These are phyloP conservation scores for Pterocles orientalis DNA, from an alignment of 2,113 vertebrate species.

Conservation along the genomic window DNA sequence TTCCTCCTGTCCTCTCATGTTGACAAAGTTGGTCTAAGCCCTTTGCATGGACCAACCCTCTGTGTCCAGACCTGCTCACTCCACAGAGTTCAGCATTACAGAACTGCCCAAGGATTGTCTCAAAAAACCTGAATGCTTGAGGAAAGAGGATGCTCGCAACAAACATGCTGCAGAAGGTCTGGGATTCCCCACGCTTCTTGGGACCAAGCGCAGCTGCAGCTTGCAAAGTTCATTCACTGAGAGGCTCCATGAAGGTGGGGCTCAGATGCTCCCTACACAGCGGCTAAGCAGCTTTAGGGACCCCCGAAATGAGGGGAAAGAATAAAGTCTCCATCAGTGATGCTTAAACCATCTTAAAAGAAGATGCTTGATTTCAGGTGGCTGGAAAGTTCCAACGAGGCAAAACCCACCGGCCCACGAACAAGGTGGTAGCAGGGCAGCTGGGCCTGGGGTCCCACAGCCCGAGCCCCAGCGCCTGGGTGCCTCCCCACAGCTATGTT, in stretches of 20 bases:
- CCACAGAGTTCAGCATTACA: not conserved
- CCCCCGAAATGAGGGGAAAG: not conserved
- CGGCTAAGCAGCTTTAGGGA: not conserved
- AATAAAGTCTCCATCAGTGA: not conserved
- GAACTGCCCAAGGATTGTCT: not conserved
- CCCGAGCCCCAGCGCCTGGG: fast-evolving
- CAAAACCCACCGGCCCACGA: not conserved
- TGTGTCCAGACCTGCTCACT: not conserved
- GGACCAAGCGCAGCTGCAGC: not conserved
- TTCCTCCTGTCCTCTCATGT: not conserved
- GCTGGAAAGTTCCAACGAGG: not conserved
- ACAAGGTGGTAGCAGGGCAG: not conserved
- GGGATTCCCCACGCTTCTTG: not conserved
- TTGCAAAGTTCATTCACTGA: not conserved
- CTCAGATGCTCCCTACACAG: not conserved
- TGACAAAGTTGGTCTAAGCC: not conserved
- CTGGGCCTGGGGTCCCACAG: not conserved
- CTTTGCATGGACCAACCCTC: not conserved
- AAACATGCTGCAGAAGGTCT: not conserved
- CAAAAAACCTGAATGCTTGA: not conserved
- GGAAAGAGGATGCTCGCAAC: not conserved
- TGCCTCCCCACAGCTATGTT: fast-evolving
- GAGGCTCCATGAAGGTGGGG: not conserved
- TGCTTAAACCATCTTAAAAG: not conserved
- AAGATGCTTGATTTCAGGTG: not conserved